phyloP scores from a whole-genome alignment of 2,888 invertebrate species.

The Ormyrus labotus region DNA sequence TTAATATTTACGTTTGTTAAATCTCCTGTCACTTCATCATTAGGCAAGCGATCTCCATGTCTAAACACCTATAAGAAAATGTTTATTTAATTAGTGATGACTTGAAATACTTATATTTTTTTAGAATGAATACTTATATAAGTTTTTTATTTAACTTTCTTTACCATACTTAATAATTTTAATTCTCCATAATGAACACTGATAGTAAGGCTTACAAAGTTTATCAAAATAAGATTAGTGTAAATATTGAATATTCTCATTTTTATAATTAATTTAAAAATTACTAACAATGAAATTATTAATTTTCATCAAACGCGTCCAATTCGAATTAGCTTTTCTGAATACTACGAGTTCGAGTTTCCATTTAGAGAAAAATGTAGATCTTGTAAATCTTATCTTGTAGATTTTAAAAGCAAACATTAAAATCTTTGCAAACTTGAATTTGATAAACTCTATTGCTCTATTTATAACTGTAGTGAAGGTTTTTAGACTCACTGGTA shows the following conservation, averaged over 20 bases:
- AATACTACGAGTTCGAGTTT: too few relatives aligned
- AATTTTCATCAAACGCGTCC: too few relatives aligned
- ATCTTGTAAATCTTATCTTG: too few relatives aligned
- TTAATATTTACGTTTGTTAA: constrained; percentile 41
- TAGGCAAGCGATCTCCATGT: constrained; percentile 44
- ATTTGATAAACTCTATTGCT: background rate
- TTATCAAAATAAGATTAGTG: background rate
- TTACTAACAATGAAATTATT: background rate
- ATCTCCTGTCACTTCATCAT: constrained; percentile 9
- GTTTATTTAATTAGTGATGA: background rate
- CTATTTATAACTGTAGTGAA: too few relatives aligned
- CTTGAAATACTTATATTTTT: background rate
- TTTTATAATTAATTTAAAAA: background rate
- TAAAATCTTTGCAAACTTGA: too few relatives aligned
- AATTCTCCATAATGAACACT: constrained; percentile 22
- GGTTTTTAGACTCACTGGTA: too few relatives aligned
- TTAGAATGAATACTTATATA: background rate
- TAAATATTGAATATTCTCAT: background rate
- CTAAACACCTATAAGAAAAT: constrained; percentile 42
- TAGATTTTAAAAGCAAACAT: too few relatives aligned
- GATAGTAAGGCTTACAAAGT: background rate
- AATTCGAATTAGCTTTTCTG: too few relatives aligned
- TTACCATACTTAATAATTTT: constrained; percentile 43
- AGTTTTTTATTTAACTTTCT: background rate
- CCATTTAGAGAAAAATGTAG: too few relatives aligned